These are phyloP conservation scores for Cistogaster globosa DNA, from an alignment of 2,888 invertebrate genomes.

Conservation along the genomic window DNA sequence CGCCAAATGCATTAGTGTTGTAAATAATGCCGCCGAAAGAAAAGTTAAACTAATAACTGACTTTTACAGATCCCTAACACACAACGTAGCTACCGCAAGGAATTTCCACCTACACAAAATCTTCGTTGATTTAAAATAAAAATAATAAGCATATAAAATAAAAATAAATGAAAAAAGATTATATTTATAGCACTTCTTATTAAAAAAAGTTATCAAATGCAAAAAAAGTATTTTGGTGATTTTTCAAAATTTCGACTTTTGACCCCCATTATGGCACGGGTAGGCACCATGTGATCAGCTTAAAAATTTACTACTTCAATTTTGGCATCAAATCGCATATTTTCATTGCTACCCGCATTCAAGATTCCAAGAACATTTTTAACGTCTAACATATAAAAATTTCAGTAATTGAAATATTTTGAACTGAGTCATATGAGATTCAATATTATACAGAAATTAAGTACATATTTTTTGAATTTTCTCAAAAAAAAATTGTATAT, in stretches of 20 bases:
- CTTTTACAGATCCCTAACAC: background rate
- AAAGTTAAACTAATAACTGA: background rate
- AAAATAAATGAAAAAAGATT: background rate
- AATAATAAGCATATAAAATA: background rate
- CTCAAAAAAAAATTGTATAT: too few relatives aligned
- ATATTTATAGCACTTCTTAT: background rate
- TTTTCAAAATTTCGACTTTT: background rate
- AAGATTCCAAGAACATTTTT: too few relatives aligned
- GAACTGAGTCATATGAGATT: too few relatives aligned
- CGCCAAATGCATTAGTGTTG: background rate
- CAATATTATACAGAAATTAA: too few relatives aligned
- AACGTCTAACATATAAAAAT: too few relatives aligned
- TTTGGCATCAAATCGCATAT: background rate
- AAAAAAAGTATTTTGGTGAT: background rate
- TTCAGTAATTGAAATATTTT: too few relatives aligned
- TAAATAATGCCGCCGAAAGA: slow-evolving; percentile 3
- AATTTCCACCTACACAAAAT: background rate
- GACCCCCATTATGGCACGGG: slow-evolving; percentile 1
- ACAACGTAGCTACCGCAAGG: background rate
- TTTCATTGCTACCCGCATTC: too few relatives aligned
- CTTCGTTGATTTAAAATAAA: background rate
- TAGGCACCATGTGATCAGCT: background rate
- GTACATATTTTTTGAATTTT: too few relatives aligned
- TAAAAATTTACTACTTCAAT: background rate
- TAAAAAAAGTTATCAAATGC: too few relatives aligned